A percentile compares a stretch with the other conserved stretches of the same genome.
Conservation (phyloP, 2,797 vertebrate genomes). For the Merluccius polli region DNA sequence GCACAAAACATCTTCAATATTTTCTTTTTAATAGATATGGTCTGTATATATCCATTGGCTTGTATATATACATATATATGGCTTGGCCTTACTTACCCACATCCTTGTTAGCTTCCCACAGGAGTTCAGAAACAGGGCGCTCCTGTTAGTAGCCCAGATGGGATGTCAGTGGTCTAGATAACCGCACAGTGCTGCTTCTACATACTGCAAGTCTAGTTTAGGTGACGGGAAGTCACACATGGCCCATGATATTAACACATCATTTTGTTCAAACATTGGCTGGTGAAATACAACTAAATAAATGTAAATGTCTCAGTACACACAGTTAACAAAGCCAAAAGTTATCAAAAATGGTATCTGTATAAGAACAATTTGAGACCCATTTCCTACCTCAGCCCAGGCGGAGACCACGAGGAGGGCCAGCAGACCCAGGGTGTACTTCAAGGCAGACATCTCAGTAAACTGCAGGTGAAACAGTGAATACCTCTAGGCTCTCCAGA, state of each 20-base stretch:
- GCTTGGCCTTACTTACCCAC: slow-evolving; percentile 44
- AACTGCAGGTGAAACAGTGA: slow-evolving; percentile 10
- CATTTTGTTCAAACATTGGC: background rate
- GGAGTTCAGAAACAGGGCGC: slow-evolving; percentile 55
- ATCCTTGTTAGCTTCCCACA: slow-evolving; percentile 66
- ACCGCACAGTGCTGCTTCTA: background rate
- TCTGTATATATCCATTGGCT: no score
- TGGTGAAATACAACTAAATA: background rate
- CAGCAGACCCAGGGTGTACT: slow-evolving; percentile 36
- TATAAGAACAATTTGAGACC: background rate
- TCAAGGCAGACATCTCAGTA: slow-evolving; percentile 47
- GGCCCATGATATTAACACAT: background rate
- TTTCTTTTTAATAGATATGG: background rate
- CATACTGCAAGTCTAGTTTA: background rate
- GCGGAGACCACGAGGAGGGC: slow-evolving; percentile 29
- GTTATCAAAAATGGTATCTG: background rate
- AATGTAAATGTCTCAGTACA: background rate
- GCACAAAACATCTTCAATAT: background rate
- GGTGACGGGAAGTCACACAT: background rate
- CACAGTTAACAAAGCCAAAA: background rate
- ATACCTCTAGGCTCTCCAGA: slow-evolving; percentile 5
- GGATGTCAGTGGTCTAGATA: background rate
- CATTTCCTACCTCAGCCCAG: slow-evolving; percentile 39
- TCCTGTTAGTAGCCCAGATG: slow-evolving; percentile 19
- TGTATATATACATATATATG: no score